phyloP scores from a whole-genome alignment of 2,797 vertebrate genomes.

The Hippoglossus hippoglossus region DNA sequence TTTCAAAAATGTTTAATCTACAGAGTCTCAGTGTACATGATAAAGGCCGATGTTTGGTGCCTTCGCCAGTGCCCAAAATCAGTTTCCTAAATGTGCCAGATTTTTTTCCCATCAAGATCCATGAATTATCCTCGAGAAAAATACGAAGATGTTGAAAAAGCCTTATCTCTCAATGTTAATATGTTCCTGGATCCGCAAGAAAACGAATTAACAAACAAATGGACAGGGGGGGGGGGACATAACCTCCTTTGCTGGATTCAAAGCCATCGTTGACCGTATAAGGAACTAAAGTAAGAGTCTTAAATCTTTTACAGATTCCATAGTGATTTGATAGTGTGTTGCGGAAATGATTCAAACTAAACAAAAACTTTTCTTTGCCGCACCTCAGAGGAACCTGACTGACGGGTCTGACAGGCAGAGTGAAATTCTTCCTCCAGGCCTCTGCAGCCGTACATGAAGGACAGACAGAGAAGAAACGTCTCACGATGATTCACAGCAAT shows the following conservation, averaged over 20 bases:
- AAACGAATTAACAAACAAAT: no score
- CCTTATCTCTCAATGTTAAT: no score
- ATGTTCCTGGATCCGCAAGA: no score
- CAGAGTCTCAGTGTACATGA: background rate
- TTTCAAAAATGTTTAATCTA: background rate
- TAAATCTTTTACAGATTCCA: background rate
- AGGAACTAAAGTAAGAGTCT: background rate
- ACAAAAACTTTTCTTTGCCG: constrained; percentile 26
- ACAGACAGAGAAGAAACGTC: background rate
- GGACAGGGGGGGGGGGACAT: no score
- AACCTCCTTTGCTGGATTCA: background rate
- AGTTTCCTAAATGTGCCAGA: no score
- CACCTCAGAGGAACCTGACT: constrained; percentile 58
- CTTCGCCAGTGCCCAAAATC: background rate
- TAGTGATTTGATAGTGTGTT: constrained; percentile 20
- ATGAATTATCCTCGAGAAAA: no score
- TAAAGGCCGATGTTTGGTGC: no score
- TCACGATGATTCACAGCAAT: constrained; percentile 15
- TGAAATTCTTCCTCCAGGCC: constrained; percentile 49
- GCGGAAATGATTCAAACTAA: constrained; percentile 24
- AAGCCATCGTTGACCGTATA: background rate
- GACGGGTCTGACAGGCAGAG: constrained; percentile 45
- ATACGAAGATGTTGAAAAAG: no score
- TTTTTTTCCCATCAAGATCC: no score
- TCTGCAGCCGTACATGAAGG: rapidly evolving